A percentile compares a stretch with the other conserved stretches of the same genome.
phyloP scores from a whole-genome alignment of 2,888 invertebrate genomes.

The Drosophila formosana region DNA sequence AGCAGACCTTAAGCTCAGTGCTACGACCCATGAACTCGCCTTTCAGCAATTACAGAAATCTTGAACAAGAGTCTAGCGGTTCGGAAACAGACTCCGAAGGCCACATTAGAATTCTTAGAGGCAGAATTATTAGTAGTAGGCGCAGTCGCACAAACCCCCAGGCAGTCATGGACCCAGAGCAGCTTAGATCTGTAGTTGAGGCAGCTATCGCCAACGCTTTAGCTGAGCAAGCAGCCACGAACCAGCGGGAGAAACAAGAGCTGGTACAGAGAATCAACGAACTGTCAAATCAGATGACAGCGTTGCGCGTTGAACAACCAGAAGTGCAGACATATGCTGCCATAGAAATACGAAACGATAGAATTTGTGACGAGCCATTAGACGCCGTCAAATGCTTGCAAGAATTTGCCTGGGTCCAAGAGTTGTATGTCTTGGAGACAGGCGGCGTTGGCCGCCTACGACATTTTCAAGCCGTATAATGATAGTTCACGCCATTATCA shows the following conservation, averaged over 20 bases:
- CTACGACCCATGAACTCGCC: not conserved
- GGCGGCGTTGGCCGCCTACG: not conserved
- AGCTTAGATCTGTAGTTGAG: not conserved
- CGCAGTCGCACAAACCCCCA: too few relatives aligned
- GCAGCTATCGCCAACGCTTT: constrained; percentile 1
- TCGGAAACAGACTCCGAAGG: too few relatives aligned
- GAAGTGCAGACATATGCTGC: too few relatives aligned
- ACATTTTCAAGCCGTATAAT: not conserved
- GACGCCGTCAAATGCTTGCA: not conserved
- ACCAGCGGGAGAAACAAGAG: constrained; percentile 1
- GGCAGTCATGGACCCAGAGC: not conserved
- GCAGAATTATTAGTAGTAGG: not conserved
- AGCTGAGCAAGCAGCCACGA: not conserved
- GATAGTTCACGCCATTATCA: constrained; percentile 1
- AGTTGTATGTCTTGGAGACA: constrained; percentile 2
- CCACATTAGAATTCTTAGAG: not conserved
- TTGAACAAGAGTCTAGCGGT: too few relatives aligned
- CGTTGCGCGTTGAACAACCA: too few relatives aligned
- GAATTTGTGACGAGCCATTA: too few relatives aligned
- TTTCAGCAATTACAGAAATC: not conserved
- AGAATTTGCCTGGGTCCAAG: not conserved
- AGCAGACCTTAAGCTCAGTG: too few relatives aligned
- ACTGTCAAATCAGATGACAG: not conserved
- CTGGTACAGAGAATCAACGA: constrained; percentile 1
- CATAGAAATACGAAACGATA: too few relatives aligned